Evolutionary conservation across 2,797 vertebrate genomes (phyloP), one percentile per base, ranked within the genome.

Genomic region (Oreonectes daqikongensis): DNA sequence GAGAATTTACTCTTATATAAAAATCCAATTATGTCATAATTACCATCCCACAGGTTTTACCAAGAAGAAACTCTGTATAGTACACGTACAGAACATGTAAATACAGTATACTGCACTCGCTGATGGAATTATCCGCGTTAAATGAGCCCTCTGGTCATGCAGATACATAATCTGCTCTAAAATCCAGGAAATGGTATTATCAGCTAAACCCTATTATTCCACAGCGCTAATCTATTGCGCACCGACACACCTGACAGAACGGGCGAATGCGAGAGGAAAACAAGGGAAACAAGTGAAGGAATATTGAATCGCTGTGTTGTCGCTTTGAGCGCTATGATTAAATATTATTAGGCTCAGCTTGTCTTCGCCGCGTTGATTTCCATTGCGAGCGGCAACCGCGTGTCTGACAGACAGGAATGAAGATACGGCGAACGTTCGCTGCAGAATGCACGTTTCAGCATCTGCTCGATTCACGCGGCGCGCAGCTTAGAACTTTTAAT

Each of bases 221-320:
- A 52, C 69, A 61, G 73, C 77, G 83, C 78, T 87, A 90, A 89
- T 91, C 88, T 89, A 74, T 50, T n/a, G 24, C 52, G 57, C 48
- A 8, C 46, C 28, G 40, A 64, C 55, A 70, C 53, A 80, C 52
- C 72, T 76, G 72, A 72, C 63, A 69, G 59, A 57, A 38, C 8
- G 35, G 30, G 46, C 5, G 17, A 57, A 50, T 11, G 18, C 14
- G 38, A 74, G 44, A 69, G 52, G 32, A 18, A 59, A 59, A 32
- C 42, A 46, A 46, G 20, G 2, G 11, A 53, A 53, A 53, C 53
- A 53, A 68, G 52, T 4, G 6, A 44, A 26, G 53, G 65, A 63
- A 69, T 76, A 76, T 68, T 59, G 52, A 50, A 68, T 70, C 38
- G 55, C 22, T 63, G 57, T 69, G 60, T 59, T 63, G 35, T 64